A percentile compares a stretch with the other conserved stretches of the same genome.
phyloP scores from a whole-genome alignment of 2,888 invertebrate genomes.

The Phasia obesa region DNA sequence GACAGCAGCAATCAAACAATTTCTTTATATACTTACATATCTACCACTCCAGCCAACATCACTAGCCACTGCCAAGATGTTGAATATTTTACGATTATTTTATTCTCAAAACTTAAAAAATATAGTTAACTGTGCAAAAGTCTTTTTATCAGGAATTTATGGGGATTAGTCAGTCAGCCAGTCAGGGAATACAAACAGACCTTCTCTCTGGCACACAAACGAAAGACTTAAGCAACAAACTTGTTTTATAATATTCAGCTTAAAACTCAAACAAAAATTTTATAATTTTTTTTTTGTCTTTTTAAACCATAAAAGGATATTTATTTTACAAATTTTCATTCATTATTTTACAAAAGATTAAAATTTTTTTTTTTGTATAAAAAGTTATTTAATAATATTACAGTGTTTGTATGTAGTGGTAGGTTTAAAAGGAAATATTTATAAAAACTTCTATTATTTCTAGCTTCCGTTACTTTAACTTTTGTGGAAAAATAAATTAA shows the following conservation, averaged over 20 bases:
- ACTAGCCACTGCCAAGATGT: conserved; percentile 29
- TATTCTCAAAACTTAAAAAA: conserved; percentile 37
- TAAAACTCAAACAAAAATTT: neutral
- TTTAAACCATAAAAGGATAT: conserved; percentile 26
- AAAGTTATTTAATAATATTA: too few species aligned
- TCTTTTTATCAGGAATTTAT: conserved; percentile 56
- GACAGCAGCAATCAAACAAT: conserved; percentile 66
- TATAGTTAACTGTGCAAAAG: conserved; percentile 28
- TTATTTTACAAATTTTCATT: conserved; percentile 29
- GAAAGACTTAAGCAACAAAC: conserved; percentile 65
- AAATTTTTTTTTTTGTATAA: too few species aligned
- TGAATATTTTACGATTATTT: conserved; percentile 59
- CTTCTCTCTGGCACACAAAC: conserved; percentile 6
- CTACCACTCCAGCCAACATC: conserved; percentile 5
- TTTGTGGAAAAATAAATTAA: conserved; percentile 52
- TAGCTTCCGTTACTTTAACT: conserved; percentile 45
- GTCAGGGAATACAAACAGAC: neutral
- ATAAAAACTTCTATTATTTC: conserved; percentile 23
- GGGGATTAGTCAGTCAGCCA: conserved; percentile 9
- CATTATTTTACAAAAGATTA: conserved; percentile 22
- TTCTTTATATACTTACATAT: conserved; percentile 51
- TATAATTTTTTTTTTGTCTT: too few species aligned
- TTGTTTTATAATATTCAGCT: conserved; percentile 33
- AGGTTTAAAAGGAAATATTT: too few species aligned
- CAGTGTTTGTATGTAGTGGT: too few species aligned